Conservation (phyloP, 2,888 invertebrate genomes). For the Rugalucina vietnamica region DNA sequence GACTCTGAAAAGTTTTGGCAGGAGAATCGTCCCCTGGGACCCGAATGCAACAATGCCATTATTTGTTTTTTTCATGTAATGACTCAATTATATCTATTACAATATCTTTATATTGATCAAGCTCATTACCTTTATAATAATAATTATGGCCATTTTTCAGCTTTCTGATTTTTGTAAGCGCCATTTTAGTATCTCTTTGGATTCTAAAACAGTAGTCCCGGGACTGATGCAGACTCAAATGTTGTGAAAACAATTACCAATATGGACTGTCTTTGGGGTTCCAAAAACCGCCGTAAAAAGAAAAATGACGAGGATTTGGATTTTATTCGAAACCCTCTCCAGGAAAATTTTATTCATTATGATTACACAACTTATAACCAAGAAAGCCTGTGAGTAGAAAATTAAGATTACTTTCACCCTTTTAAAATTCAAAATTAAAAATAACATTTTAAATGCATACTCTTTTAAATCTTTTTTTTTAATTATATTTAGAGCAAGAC, state of each 20-base stretch:
- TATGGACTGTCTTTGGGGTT: background rate
- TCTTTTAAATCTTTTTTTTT: no score
- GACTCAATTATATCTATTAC: background rate
- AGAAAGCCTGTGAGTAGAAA: no score
- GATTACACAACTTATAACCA: background rate
- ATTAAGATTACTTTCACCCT: no score
- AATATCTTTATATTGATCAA: background rate
- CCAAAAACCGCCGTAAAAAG: background rate
- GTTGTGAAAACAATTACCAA: background rate
- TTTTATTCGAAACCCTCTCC: conserved; percentile 3
- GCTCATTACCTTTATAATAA: background rate
- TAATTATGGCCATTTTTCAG: background rate
- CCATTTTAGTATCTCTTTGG: background rate
- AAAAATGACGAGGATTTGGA: background rate
- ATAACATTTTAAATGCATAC: no score
- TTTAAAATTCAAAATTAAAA: no score
- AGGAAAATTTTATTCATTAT: background rate
- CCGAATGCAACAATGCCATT: no score
- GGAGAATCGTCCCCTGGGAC: no score
- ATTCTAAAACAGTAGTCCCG: no score
- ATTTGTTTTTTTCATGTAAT: no score
- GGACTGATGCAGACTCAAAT: background rate
- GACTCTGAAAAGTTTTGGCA: no score
- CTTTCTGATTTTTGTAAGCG: background rate
- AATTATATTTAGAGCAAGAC: no score